These are phyloP conservation scores for Ceuthmochares aereus DNA, from an alignment of 2,113 vertebrate genomes.

Conservation along the genomic window DNA sequence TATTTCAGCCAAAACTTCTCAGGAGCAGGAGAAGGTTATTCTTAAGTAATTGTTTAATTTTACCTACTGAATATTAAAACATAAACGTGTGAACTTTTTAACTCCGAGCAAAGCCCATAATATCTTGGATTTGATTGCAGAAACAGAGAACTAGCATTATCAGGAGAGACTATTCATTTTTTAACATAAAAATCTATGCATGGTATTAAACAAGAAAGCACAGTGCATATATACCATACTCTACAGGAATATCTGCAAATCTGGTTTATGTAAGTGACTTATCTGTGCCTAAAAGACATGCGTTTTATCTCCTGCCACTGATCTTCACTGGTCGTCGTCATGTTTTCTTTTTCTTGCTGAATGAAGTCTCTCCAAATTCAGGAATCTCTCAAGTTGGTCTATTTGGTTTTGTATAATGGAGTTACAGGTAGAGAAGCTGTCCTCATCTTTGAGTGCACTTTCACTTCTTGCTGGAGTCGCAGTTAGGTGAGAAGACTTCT, in stretches of 20 bases:
- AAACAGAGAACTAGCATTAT: not conserved
- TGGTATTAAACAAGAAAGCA: not conserved
- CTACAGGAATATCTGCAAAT: not conserved
- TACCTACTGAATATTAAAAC: not conserved
- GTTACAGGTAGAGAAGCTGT: not conserved
- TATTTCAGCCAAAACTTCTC: not conserved
- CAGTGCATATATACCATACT: not conserved
- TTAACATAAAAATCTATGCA: not conserved
- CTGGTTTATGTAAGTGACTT: not conserved
- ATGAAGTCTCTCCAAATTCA: slow-evolving; percentile 59
- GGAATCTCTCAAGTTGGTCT: slow-evolving; percentile 65
- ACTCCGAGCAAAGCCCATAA: not conserved
- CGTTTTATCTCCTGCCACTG: not conserved
- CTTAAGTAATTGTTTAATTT: not conserved
- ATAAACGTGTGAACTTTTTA: not conserved
- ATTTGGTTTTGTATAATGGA: slow-evolving; percentile 41
- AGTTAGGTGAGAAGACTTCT: not conserved
- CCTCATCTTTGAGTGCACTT: not conserved
- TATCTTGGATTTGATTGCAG: not conserved
- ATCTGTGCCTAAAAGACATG: not conserved
- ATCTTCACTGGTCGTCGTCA: slow-evolving; percentile 48
- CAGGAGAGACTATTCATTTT: not conserved
- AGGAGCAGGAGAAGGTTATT: not conserved
- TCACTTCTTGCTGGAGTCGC: not conserved
- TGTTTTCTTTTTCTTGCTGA: slow-evolving; percentile 75